Percentiles rank a stretch among this genome's conserved stretches.
Conservation (phyloP, 1,140 invertebrate genomes). For the Pissodes strobi region DNA sequence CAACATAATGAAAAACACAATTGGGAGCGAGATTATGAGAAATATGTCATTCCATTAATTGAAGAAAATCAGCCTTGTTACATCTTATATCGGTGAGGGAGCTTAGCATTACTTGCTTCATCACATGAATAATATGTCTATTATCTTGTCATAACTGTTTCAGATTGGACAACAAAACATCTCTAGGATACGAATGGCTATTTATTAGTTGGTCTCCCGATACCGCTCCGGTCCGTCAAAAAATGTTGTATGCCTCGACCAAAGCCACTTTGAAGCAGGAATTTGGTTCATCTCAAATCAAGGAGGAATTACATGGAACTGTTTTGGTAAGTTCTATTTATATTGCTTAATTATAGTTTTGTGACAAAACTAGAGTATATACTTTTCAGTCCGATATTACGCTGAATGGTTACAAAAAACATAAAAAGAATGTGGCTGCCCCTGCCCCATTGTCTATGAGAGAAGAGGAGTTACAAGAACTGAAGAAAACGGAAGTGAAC, state of each 20-base stretch:
- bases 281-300: constrained; percentile 89
- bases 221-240: constrained; percentile 84
- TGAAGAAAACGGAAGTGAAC: constrained; percentile 76
- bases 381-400: constrained; percentile 75
- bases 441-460: constrained; percentile 87
- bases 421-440: constrained; percentile 75
- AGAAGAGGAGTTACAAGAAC: constrained; percentile 85
- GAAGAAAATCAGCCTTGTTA: constrained; percentile 91
- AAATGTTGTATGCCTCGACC: constrained; percentile 99
- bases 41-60: constrained; percentile 74
- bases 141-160: constrained; percentile 34
- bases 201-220: constrained; percentile 95
- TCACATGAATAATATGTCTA: no score
- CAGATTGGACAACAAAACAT: constrained; percentile 79
- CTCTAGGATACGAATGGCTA: constrained; percentile 89
- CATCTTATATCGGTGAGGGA: constrained; percentile 79
- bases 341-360: neutral
- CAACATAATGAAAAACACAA: constrained; percentile 70
- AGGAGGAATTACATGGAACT: constrained; percentile 90
- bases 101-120: neutral
- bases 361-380: neutral
- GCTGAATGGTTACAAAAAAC: constrained; percentile 79
- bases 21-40: constrained; percentile 90
- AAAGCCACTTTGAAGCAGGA: constrained; percentile 97
- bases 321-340: constrained; percentile 61